phyloP scores from a whole-genome alignment of 2,113 vertebrate genomes.

The Gavialis gangeticus region DNA sequence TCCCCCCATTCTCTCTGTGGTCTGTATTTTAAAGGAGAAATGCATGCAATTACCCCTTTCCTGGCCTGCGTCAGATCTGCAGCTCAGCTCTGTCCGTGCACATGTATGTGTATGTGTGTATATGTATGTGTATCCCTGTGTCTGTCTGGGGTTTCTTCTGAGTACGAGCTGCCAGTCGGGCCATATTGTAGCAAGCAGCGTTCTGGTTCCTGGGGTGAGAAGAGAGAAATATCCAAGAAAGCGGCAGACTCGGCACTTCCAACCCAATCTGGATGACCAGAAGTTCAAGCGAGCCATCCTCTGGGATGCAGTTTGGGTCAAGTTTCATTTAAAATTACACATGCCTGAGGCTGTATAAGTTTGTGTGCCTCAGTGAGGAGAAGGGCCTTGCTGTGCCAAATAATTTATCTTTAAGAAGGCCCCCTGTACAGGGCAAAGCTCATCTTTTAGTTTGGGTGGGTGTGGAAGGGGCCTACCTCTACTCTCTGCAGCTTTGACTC shows the following conservation, averaged over 20 bases:
- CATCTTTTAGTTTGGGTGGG: background rate
- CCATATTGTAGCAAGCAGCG: background rate
- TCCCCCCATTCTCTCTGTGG: background rate
- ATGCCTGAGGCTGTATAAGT: rapidly evolving
- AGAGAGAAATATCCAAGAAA: background rate
- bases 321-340: background rate
- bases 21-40: background rate
- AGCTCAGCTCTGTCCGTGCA: background rate
- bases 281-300: background rate
- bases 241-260: background rate
- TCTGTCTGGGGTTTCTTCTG: background rate
- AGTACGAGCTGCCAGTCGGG: background rate
- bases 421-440: rapidly evolving
- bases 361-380: background rate
- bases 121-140: background rate
- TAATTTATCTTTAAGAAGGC: background rate
- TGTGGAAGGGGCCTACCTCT: background rate
- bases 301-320: background rate
- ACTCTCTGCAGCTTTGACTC: background rate
- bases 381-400: background rate
- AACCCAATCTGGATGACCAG: rapidly evolving
- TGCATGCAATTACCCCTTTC: background rate
- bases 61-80: background rate
- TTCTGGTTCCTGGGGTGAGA: background rate
- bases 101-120: background rate